Conservation (phyloP, 2,797 vertebrate species). For the Eulemur mongoz region DNA sequence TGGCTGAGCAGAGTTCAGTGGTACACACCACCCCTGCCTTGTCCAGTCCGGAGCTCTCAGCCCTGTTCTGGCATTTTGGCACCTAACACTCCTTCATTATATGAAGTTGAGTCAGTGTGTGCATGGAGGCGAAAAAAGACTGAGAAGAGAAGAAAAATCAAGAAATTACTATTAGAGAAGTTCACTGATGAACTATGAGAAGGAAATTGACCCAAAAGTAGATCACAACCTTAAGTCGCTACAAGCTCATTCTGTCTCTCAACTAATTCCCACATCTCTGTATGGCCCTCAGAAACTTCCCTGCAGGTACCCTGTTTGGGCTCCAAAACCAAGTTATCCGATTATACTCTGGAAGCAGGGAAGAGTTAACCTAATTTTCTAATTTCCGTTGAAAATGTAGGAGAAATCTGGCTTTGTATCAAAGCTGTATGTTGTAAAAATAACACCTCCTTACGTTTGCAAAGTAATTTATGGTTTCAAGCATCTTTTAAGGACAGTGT, state of each 20-base stretch:
- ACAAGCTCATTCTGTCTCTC: neutral
- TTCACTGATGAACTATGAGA: neutral
- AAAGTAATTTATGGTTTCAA: neutral
- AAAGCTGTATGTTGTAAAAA: neutral
- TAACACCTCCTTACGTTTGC: neutral
- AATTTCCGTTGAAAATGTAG: neutral
- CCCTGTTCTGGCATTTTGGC: neutral
- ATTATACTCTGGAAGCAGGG: neutral
- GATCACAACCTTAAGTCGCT: neutral
- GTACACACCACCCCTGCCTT: neutral
- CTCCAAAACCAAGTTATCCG: slow-evolving; percentile 17
- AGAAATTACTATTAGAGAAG: slow-evolving; percentile 13
- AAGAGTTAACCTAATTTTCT: neutral
- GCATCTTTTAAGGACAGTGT: neutral
- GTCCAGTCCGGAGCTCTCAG: neutral
- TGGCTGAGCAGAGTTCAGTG: neutral
- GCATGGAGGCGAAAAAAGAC: neutral
- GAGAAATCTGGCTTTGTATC: neutral
- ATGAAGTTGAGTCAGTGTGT: neutral
- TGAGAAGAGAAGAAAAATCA: slow-evolving; percentile 7
- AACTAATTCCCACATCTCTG: neutral
- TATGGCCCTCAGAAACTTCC: neutral
- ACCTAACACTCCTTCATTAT: neutral
- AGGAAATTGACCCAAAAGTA: neutral
- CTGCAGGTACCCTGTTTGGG: neutral